Evolutionary conservation across 1,140 invertebrate genomes (phyloP).

Genomic region (Drosophila obscura): DNA sequence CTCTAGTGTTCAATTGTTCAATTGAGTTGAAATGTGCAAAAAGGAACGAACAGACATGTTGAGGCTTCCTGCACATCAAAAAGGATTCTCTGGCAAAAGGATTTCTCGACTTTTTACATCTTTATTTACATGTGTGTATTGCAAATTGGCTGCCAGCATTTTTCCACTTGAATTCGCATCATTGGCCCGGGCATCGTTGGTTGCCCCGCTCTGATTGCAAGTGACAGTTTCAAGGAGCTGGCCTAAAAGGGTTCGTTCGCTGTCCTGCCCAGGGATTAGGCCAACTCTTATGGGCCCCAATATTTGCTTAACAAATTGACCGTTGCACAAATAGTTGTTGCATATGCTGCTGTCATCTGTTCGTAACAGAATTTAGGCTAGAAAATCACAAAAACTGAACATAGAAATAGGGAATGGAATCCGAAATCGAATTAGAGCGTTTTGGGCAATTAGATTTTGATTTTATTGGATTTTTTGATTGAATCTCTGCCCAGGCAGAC

Average conservation of each 20-base stretch:
- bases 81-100: slow-evolving; percentile 21
- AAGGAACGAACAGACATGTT: slow-evolving; percentile 32
- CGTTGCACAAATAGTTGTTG: slow-evolving; percentile 64
- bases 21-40: slow-evolving; percentile 50
- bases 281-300: slow-evolving; percentile 6
- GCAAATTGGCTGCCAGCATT: slow-evolving; percentile 73
- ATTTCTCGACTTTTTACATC: slow-evolving; percentile 39
- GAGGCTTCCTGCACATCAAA: slow-evolving; percentile 54
- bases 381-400: no score
- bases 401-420: slow-evolving; percentile 6
- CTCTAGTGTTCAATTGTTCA: slow-evolving; percentile 17
- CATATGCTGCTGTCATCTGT: slow-evolving; percentile 53
- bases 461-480: slow-evolving; percentile 67
- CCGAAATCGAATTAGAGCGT: slow-evolving; percentile 42
- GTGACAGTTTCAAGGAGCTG: slow-evolving; percentile 67
- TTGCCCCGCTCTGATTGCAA: slow-evolving; percentile 57
- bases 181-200: slow-evolving; percentile 53
- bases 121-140: slow-evolving; percentile 55
- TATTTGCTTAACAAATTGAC: slow-evolving; percentile 72
- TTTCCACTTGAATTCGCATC: slow-evolving; percentile 74
- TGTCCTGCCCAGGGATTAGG: slow-evolving; percentile 12
- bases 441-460: slow-evolving; percentile 63
- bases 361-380: background rate
- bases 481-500: slow-evolving; percentile 32
- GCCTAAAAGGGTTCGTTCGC: slow-evolving; percentile 55